Conservation (phyloP, 2,888 invertebrate genomes). For the Troides aeacus region DNA sequence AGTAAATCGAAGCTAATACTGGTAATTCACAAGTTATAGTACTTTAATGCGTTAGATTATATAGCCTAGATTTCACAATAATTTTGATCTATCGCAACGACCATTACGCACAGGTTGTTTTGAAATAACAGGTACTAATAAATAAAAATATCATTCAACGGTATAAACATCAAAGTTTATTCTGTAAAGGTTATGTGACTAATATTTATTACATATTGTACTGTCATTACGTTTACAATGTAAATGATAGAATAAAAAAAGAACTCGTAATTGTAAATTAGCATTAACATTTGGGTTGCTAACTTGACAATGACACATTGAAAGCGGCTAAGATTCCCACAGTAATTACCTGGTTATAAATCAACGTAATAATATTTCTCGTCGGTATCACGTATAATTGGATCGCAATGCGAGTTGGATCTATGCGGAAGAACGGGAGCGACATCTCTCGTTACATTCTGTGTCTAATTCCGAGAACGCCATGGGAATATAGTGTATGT, state of each 20-base stretch:
- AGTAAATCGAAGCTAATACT: constrained; percentile 11
- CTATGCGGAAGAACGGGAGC: constrained; percentile 74
- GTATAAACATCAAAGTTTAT: constrained; percentile 3
- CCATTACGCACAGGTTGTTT: neutral
- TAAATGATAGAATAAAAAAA: constrained; percentile 15
- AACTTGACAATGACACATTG: constrained; percentile 52
- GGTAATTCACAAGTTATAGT: constrained; percentile 12
- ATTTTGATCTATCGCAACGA: constrained; percentile 1
- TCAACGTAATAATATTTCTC: constrained; percentile 69
- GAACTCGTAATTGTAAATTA: constrained; percentile 24
- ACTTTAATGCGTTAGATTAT: constrained; percentile 6
- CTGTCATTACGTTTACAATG: constrained; percentile 18
- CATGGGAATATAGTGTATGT: constrained; percentile 62
- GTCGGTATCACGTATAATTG: constrained; percentile 74
- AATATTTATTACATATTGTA: constrained; percentile 29
- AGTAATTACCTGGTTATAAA: constrained; percentile 66
- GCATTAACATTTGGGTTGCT: constrained; percentile 35
- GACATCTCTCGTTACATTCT: constrained; percentile 75
- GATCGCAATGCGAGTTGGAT: constrained; percentile 72
- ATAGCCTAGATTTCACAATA: constrained; percentile 20
- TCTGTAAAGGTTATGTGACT: constrained; percentile 11
- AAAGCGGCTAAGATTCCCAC: constrained; percentile 65
- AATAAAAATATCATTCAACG: neutral
- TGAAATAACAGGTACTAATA: neutral
- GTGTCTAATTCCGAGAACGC: constrained; percentile 72